Conservation (phyloP, 1,140 invertebrate genomes). For the Globodera rostochiensis region DNA sequence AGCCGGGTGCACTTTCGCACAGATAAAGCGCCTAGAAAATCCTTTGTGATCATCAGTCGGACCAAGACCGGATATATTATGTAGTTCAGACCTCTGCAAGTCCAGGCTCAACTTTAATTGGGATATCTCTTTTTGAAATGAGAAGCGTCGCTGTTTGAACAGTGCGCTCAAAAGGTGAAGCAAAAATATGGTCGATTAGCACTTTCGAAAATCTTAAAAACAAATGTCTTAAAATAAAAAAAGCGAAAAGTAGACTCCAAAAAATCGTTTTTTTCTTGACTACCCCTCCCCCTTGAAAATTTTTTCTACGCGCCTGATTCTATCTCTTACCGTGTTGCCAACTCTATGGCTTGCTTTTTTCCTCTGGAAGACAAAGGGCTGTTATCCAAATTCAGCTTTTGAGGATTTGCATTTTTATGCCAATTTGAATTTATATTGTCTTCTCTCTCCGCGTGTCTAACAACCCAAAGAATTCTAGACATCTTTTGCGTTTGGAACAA, state of each 20-base stretch:
- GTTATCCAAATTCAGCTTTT: constrained; percentile 49
- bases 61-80: constrained; percentile 7
- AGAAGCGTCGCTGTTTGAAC: constrained; percentile 57
- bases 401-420: constrained; percentile 38
- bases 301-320: not conserved
- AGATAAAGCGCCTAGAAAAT: constrained; percentile 58
- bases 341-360: constrained; percentile 51
- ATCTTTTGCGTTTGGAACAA: not conserved
- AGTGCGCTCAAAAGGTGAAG: constrained; percentile 62
- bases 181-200: constrained; percentile 52
- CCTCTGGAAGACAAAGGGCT: constrained; percentile 54
- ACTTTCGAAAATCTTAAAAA: constrained; percentile 50
- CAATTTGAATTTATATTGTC: constrained; percentile 49
- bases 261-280: too few relatives aligned
- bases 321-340: constrained; percentile 36
- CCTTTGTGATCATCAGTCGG: not conserved
- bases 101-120: constrained; percentile 59
- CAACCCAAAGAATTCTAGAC: constrained; percentile 33
- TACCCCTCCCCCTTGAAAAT: not conserved
- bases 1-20: constrained; percentile 59
- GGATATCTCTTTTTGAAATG: constrained; percentile 41
- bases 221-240: not conserved
- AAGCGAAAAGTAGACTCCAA: too few relatives aligned
- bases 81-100: constrained; percentile 45
- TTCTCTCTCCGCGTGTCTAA: constrained; percentile 45